These are phyloP conservation scores for Cabera pusaria DNA, from an alignment of 2,888 invertebrate species.

Conservation along the genomic window DNA sequence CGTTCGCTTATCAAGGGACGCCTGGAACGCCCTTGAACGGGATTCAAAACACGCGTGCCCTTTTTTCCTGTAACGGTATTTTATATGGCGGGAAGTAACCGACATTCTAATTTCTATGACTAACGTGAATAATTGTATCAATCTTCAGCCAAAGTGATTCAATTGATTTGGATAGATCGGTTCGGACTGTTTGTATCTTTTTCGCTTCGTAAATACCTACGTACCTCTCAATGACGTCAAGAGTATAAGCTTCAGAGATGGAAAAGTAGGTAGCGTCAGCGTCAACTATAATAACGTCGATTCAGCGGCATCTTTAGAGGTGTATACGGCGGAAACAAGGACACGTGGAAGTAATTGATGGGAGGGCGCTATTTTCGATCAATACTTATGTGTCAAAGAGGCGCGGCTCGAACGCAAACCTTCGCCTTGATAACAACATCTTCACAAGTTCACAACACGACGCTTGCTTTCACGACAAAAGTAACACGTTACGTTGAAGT, in stretches of 20 bases:
- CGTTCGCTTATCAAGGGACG: constrained; percentile 71
- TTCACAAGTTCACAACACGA: no score
- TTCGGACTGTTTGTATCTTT: constrained; percentile 2
- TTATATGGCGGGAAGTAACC: constrained; percentile 6
- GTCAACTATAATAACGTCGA: no score
- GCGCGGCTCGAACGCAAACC: neutral
- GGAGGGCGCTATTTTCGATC: constrained; percentile 7
- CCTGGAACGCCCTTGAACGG: constrained; percentile 54
- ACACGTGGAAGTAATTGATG: constrained; percentile 17
- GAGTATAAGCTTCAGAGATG: neutral
- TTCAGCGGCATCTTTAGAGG: no score
- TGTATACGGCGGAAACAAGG: neutral
- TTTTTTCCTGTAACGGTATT: constrained; percentile 50
- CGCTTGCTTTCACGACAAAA: constrained; percentile 7
- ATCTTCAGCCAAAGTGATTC: constrained; percentile 2
- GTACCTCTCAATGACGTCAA: constrained; percentile 10
- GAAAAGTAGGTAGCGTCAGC: neutral
- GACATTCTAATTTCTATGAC: no score
- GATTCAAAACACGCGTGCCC: constrained; percentile 55
- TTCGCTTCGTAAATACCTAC: no score
- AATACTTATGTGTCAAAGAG: constrained; percentile 3
- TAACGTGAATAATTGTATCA: constrained; percentile 2
- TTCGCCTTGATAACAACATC: no score
- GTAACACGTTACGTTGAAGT: constrained; percentile 6
- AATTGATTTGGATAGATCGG: constrained; percentile 4